phyloP scores from a whole-genome alignment of 1,140 invertebrate genomes.

The Teleogryllus occipitalis region DNA sequence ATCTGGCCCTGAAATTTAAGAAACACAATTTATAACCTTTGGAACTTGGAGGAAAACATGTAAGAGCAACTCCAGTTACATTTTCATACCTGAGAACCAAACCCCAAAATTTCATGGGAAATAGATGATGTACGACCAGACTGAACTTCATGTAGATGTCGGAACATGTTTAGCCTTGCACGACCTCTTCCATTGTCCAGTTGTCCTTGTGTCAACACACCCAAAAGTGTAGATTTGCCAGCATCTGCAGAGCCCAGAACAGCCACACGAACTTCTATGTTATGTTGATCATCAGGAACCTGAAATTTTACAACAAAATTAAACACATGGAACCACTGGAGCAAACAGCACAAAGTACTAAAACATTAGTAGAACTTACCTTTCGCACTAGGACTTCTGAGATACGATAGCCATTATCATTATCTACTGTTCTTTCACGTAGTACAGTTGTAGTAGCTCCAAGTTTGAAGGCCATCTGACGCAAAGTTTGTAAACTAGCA shows the following conservation, averaged over 20 bases:
- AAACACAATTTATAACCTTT: constrained; percentile 1
- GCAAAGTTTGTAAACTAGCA: constrained; percentile 70
- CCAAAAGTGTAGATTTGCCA: constrained; percentile 87
- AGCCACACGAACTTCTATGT: constrained; percentile 79
- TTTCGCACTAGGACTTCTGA: constrained; percentile 87
- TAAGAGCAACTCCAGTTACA: background rate
- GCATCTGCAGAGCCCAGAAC: constrained; percentile 90
- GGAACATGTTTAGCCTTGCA: constrained; percentile 89
- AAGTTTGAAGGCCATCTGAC: constrained; percentile 75
- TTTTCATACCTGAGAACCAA: constrained; percentile 47
- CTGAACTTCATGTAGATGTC: constrained; percentile 94
- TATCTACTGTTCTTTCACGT: constrained; percentile 39
- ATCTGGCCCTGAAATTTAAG: constrained; percentile 48
- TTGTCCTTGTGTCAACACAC: constrained; percentile 90
- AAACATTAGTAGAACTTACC: constrained; percentile 39
- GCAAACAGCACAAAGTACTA: background rate
- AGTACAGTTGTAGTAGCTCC: constrained; percentile 71
- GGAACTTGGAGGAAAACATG: background rate
- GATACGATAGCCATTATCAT: constrained; percentile 41
- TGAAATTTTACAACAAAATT: constrained; percentile 25
- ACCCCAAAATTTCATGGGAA: constrained; percentile 93
- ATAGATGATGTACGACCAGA: constrained; percentile 93
- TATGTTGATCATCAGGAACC: constrained; percentile 84
- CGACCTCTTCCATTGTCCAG: constrained; percentile 91
- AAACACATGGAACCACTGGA: background rate